Evolutionary conservation across 2,113 vertebrate genomes (phyloP).

Genomic region (Eira barbara): DNA sequence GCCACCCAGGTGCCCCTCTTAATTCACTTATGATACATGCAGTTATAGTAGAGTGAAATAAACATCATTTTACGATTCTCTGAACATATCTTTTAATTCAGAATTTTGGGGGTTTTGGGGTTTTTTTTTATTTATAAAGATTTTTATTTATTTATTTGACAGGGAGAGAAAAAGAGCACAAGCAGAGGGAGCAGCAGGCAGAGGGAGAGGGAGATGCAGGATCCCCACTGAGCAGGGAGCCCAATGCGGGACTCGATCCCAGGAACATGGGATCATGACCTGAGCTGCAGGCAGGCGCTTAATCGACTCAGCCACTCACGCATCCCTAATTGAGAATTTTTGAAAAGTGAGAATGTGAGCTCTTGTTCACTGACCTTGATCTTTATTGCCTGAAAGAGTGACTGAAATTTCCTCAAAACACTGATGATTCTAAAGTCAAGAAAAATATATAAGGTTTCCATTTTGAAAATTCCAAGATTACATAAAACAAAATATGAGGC

Average conservation of each 20-base stretch:
- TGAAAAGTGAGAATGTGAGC: background rate
- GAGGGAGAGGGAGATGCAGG: too few species aligned
- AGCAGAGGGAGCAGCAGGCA: too few species aligned
- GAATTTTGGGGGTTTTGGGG: background rate
- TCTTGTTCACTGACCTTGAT: background rate
- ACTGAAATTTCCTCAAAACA: slow-evolving; percentile 19
- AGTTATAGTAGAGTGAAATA: background rate
- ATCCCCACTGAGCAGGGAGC: too few species aligned
- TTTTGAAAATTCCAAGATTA: slow-evolving; percentile 13
- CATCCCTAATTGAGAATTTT: background rate
- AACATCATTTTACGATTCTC: background rate
- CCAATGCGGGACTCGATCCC: too few species aligned
- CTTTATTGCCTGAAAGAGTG: slow-evolving; percentile 13
- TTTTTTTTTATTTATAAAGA: too few species aligned
- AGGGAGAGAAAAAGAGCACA: too few species aligned
- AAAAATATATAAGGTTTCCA: background rate
- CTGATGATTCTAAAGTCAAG: background rate
- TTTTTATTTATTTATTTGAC: too few species aligned
- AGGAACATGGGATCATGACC: too few species aligned
- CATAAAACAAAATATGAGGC: background rate
- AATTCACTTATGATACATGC: background rate
- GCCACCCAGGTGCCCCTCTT: too few species aligned
- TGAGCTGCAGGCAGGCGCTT: too few species aligned
- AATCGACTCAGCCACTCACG: too few species aligned
- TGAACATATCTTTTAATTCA: background rate